phyloP scores from a whole-genome alignment of 2,888 invertebrate genomes.

The Apamea epomidion region DNA sequence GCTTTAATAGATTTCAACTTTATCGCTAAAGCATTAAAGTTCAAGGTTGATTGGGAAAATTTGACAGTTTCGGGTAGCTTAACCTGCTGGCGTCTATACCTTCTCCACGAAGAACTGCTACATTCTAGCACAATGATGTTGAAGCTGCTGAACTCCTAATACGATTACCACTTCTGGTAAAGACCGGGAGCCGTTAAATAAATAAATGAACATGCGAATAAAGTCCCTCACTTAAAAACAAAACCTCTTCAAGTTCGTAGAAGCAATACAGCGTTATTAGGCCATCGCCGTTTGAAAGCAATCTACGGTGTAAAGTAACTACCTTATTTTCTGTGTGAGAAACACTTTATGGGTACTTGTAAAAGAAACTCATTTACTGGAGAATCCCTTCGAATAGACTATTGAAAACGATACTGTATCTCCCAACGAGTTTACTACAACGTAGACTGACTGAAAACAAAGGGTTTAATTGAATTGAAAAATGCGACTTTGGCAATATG shows the following conservation, averaged over 20 bases:
- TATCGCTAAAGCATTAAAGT: too few relatives aligned
- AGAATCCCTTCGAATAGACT: slow-evolving; percentile 34
- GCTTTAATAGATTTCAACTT: too few relatives aligned
- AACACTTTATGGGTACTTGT: slow-evolving; percentile 55
- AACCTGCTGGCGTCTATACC: too few relatives aligned
- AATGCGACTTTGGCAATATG: slow-evolving; percentile 22
- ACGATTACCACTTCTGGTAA: too few relatives aligned
- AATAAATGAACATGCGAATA: not conserved
- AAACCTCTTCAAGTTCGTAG: slow-evolving; percentile 7
- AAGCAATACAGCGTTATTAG: slow-evolving; percentile 47
- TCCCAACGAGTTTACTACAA: slow-evolving; percentile 31
- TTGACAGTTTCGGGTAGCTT: too few relatives aligned
- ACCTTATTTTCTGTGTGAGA: slow-evolving; percentile 55
- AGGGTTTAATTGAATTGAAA: slow-evolving; percentile 53
- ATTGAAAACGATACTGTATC: slow-evolving; percentile 32
- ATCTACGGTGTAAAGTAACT: slow-evolving; percentile 49
- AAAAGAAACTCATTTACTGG: slow-evolving; percentile 59
- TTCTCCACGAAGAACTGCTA: too few relatives aligned
- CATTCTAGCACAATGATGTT: too few relatives aligned
- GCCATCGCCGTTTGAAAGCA: slow-evolving; percentile 45
- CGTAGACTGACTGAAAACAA: slow-evolving; percentile 41
- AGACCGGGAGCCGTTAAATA: too few relatives aligned
- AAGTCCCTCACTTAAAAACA: slow-evolving; percentile 11
- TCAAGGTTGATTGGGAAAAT: too few relatives aligned
- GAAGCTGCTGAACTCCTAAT: too few relatives aligned